A percentile compares a stretch with the other conserved stretches of the same genome.
These are phyloP conservation scores for Monomorium pharaonis DNA, from an alignment of 1,140 invertebrate genomes.

Conservation along the genomic window DNA sequence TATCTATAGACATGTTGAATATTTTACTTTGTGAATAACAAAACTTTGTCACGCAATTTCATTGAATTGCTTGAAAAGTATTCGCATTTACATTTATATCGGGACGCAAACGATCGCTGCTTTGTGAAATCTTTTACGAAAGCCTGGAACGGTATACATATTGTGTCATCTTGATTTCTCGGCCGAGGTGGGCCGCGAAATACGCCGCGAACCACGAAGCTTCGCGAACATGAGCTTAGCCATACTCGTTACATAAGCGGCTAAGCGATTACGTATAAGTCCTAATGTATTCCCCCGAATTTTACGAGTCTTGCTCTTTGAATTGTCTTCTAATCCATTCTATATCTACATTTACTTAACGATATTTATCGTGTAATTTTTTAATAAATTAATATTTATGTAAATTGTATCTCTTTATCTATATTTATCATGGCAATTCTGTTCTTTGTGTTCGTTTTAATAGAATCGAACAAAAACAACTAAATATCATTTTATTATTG, in stretches of 20 bases:
- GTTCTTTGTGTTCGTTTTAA: neutral
- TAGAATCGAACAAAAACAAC: neutral
- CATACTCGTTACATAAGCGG: conserved; percentile 21
- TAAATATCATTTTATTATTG: neutral
- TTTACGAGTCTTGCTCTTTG: neutral
- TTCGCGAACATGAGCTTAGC: conserved; percentile 49
- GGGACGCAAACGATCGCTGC: neutral
- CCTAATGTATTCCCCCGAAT: neutral
- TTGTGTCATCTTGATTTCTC: conserved; percentile 62
- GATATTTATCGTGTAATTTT: neutral
- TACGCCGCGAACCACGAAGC: conserved; percentile 44
- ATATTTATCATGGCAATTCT: neutral
- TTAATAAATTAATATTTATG: neutral
- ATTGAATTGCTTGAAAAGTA: neutral
- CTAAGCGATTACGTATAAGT: conserved; percentile 43
- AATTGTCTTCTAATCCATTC: neutral
- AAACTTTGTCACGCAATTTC: neutral
- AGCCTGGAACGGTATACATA: conserved; percentile 9
- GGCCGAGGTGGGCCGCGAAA: conserved; percentile 50
- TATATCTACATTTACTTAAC: neutral
- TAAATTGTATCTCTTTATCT: neutral
- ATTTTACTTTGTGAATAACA: neutral
- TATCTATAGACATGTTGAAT: neutral
- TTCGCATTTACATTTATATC: neutral
- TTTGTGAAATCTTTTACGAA: conserved; percentile 44